Evolutionary conservation across 2,888 invertebrate species (phyloP).

Genomic region (Zonitis immaculata): DNA sequence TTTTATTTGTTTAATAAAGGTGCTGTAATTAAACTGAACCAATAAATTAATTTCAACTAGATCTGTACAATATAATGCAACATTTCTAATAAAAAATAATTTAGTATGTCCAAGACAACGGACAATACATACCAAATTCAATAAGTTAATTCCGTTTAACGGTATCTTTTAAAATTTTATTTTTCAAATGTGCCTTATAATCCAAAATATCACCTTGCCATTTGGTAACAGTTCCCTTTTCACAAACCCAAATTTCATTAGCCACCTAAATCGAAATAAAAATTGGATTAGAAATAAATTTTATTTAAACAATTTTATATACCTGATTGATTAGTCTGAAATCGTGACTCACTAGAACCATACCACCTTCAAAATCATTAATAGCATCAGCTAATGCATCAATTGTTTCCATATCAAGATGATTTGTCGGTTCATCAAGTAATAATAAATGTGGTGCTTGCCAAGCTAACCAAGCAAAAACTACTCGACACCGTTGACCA

Average conservation of each 20-base stretch:
- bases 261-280: constrained; percentile 72
- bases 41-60: constrained; percentile 21
- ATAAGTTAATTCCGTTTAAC: constrained; percentile 49
- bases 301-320: constrained; percentile 20
- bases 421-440: constrained; percentile 84
- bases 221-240: constrained; percentile 90
- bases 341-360: constrained; percentile 99
- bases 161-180: constrained; percentile 73
- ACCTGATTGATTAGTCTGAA: constrained; percentile 98
- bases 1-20: not conserved
- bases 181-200: constrained; percentile 93
- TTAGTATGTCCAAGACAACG: constrained; percentile 11
- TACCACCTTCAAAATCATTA: constrained; percentile 96
- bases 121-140: constrained; percentile 1
- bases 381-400: constrained; percentile 97
- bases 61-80: constrained; percentile 16
- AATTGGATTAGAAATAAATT: too few species aligned
- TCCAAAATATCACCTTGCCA: constrained; percentile 95
- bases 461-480: constrained; percentile 98
- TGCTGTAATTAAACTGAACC: not conserved
- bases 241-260: constrained; percentile 99
- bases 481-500: constrained; percentile 97
- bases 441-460: constrained; percentile 92
- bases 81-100: constrained; percentile 20
- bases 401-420: constrained; percentile 96